Conservation (phyloP, 2,113 vertebrate species). For the Ploceus nigricollis region DNA sequence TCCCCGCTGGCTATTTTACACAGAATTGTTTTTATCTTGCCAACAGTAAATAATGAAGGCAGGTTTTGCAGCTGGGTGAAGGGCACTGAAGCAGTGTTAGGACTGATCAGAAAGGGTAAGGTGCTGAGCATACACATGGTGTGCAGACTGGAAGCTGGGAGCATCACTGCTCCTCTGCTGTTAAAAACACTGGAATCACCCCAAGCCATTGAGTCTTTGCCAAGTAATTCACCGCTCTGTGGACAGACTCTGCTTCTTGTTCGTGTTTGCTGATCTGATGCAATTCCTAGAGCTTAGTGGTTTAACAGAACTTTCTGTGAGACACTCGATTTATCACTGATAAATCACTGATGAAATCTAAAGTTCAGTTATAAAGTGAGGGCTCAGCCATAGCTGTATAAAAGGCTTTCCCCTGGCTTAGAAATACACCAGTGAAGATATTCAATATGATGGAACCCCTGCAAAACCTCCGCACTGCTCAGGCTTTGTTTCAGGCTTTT, state of each 20-base stretch:
- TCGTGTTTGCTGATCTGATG: conserved; percentile 9
- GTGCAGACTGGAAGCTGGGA: not conserved
- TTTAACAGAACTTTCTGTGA: conserved; percentile 47
- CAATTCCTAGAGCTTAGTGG: conserved; percentile 31
- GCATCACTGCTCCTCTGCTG: not conserved
- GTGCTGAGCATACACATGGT: not conserved
- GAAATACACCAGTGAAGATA: not conserved
- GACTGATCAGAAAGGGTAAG: not conserved
- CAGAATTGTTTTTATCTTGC: not conserved
- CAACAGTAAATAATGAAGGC: not conserved
- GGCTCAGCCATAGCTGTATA: conserved; percentile 19
- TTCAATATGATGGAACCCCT: not conserved
- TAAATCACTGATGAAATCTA: conserved; percentile 61
- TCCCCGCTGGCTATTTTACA: not conserved
- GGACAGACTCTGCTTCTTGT: not conserved
- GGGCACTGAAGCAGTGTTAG: not conserved
- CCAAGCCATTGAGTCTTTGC: conserved; percentile 2
- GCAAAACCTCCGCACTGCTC: not conserved
- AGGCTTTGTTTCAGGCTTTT: not conserved
- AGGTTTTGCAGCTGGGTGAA: not conserved
- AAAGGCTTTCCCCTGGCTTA: conserved; percentile 31
- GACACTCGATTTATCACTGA: conserved; percentile 57
- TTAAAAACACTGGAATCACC: not conserved
- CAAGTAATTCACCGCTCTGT: not conserved
- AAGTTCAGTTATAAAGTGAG: conserved; percentile 46